Base-by-base conservation (phyloP, 2,888 invertebrate species). In the Lasioglossum calceatum region DNA sequence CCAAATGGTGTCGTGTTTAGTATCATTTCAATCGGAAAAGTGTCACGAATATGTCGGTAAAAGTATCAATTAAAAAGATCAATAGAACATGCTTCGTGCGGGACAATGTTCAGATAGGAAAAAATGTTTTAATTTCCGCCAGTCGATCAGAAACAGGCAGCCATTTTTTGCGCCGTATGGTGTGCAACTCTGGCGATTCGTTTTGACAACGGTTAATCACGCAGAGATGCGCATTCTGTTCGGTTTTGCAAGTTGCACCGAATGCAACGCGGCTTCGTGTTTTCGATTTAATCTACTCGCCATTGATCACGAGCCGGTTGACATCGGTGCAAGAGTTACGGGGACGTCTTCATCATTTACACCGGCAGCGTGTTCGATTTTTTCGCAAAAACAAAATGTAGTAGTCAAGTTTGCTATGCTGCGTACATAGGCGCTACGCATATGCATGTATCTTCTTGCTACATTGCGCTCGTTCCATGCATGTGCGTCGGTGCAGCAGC, bases 251-350 rank as follows among this genome's bases (percentile, higher is more conserved):
- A 44, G 10, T 72, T 39, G 44, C 42, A 23, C 42, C 64, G 44
- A 14, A 23, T 19, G 39, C 50, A 74, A 58, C 74, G 39, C 36
- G 54, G 54, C 36, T 74, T 36, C 23, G 36, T 36, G 54, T 36
- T 54, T 54, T 58, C 54, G 54, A 74, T 74, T 58, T 54, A 74
- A 27, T 54, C 54, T 32, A 23, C 39, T 0, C 74, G 14, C 54
- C 74, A 54, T 74, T 32, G 36, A 74, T 74, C 74, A 54, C 23
- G 36, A n/a, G 23, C 74, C 36, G 54, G 74, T 74, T 58, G 50
- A 74, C 74, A 74, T n/a, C 54, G 74, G 23, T 54, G 74, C 54
- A 74, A 36, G 36, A 74, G 74, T 74, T 36, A 50, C 54, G 27
- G 54, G 32, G 39, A 50, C 54, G 36, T 74, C 54, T 36, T 54